Base-by-base conservation (phyloP, 2,797 vertebrate genomes). In the Trichosurus vulpecula region DNA sequence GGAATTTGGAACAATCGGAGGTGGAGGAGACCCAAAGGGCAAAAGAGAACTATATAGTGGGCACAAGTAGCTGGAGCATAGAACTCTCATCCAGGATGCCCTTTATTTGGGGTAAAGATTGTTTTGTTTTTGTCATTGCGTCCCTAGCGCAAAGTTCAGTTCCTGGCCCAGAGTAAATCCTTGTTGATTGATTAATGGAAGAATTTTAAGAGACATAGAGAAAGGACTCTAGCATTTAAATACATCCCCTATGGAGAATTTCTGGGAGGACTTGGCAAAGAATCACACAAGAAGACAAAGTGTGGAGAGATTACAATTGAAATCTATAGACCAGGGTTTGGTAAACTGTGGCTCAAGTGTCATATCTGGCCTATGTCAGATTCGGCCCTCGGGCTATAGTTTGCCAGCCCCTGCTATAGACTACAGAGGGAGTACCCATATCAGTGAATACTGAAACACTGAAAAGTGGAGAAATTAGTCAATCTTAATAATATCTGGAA, bases 391-490 rank as follows among this genome's bases (percentile, higher is more conserved):
- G 2, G 19, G 22, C n/a, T 13, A 25, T 47, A 41, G n/a, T 81
- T 47, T 81, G 16, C 16, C n/a, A 81, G 22, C 1, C n/a, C 66
- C 19, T 81, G n/a, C 66, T 41, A 81, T 41, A 74, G 14, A n/a
- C 5, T 19, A 6, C 6, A 74, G 66, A 41, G 66, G 41, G 41
- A 27, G 2, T 51, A 51, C 9, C 4, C 25, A 27, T 74, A 87
- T 8, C 4, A 51, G 22, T 87, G 41, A 47, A 47, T 47, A 87
- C 3, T 51, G 41, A 47, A 81, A 87, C 41, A 27, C 74, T 47
- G 74, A 66, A 94, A 96, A 94, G 56, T 93, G 41, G 14, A 91
- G 92, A 94, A 93, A 6, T 58, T 12, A 94, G 56, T 91, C 47
- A 91, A 61, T 92, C 30, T 94, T 90, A 22, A 94, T 91, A 95